Percentiles rank a stretch among this genome's conserved stretches.
These are phyloP conservation scores for Battus philenor DNA, from an alignment of 1,140 invertebrate species.

Conservation along the genomic window DNA sequence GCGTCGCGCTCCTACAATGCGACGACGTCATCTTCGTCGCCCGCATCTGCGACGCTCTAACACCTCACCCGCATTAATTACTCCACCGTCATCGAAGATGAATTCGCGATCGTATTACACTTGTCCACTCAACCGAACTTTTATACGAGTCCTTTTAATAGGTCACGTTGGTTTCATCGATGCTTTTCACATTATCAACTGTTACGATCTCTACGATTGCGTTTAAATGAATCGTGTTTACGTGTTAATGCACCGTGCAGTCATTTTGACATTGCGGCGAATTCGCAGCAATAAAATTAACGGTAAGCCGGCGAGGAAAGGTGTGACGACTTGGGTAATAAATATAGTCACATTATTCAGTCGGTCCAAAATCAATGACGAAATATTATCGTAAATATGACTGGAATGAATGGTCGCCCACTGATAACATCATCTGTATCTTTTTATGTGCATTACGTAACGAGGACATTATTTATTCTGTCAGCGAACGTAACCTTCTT, in stretches of 20 bases:
- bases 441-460: background rate
- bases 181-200: slow-evolving; percentile 1
- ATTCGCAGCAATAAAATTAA: background rate
- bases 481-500: too few species aligned
- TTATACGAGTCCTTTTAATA: slow-evolving; percentile 1
- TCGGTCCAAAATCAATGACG: background rate
- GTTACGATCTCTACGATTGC: slow-evolving; percentile 2
- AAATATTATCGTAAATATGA: slow-evolving; percentile 1
- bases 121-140: background rate
- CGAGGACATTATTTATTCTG: background rate
- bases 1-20: slow-evolving; percentile 64
- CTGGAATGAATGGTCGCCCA: slow-evolving; percentile 5
- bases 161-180: slow-evolving; percentile 1
- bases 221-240: background rate
- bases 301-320: background rate
- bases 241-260: background rate
- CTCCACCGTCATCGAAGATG: slow-evolving; percentile 8
- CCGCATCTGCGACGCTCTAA: slow-evolving; percentile 40
- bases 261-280: background rate
- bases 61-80: slow-evolving; percentile 22
- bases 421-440: slow-evolving; percentile 1
- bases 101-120: background rate
- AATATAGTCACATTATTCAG: slow-evolving; percentile 9
- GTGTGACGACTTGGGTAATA: slow-evolving; percentile 2
- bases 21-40: slow-evolving; percentile 68